Evolutionary conservation across 1,140 invertebrate species (phyloP), one percentile per base, ranked within the genome.

Genomic region (Elymnias hypermnestra): DNA sequence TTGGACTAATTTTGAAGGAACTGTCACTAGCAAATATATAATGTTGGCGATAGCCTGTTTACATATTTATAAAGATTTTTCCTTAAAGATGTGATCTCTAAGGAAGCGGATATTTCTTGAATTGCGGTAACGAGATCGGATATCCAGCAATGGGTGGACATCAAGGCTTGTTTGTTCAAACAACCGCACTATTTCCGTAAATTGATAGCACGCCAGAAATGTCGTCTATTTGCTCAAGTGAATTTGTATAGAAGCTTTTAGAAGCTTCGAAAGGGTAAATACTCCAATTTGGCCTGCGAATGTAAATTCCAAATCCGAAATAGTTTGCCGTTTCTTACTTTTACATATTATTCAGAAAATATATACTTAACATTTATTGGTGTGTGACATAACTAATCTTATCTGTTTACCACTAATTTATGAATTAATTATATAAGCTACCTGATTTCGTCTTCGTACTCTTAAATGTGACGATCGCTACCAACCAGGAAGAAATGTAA

Each of bases 131-230:
- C 43, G 43, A 53, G 49, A 57, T 59, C 52, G 42, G 47, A 38
- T 53, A 59, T 58, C 52, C 53, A 48, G 25, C 5, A 22, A 60
- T 57, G 56, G 56, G 43, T 28, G 22, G 29, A 46, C 62, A 62
- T 57, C 49, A 51, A 50, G 37, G 31, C 38, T 35, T 61, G 53
- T 54, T 60, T 63, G 62, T 64, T 54, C 57, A 53, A 66, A 66
- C 29, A 33, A 39, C 26, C 47, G 38, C 45, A 55, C 62, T 59
- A 60, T 71, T 57, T 57, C 37, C 26, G 33, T 44, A 57, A 64
- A 67, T 69, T 59, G 56, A 54, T 43, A 53, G 44, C 49, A 40
- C 29, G 6, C 5, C 15, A 57, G 51, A 53, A 51, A 63, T 66
- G 17, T 44, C 46, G 17, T 35, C 42, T 45, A 65, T 64, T 66